Percentiles rank a stretch among this genome's conserved stretches.
Conservation (phyloP, 2,888 invertebrate species). For the Ariolimax columbianus region DNA sequence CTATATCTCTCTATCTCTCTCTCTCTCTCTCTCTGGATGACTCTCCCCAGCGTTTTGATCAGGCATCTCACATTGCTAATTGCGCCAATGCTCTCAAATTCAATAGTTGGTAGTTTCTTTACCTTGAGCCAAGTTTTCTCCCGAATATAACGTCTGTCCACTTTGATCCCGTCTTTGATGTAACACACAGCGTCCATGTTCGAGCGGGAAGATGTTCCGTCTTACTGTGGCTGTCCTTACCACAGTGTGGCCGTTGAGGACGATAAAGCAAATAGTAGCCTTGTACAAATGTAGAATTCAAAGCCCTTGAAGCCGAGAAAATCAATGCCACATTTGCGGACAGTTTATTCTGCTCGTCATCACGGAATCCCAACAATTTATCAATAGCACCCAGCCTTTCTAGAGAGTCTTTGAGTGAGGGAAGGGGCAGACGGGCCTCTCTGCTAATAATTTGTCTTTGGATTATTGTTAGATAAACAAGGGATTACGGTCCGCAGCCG, state of each 20-base stretch:
- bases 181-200: neutral
- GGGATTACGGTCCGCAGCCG: neutral
- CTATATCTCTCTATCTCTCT: too few relatives aligned
- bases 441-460: conserved; percentile 27
- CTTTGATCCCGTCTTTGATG: neutral
- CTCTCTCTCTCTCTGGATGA: too few relatives aligned
- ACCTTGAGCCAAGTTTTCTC: too few relatives aligned
- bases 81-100: too few relatives aligned
- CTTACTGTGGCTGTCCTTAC: neutral
- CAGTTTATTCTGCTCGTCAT: neutral
- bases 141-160: too few relatives aligned
- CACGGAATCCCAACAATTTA: neutral
- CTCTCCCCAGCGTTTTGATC: too few relatives aligned
- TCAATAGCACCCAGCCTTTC: neutral
- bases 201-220: neutral
- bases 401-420: neutral
- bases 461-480: conserved; percentile 19
- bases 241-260: neutral
- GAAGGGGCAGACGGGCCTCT: neutral
- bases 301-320: neutral
- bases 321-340: conserved; percentile 1
- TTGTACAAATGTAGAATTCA: neutral
- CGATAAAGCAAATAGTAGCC: neutral
- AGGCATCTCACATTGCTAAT: too few relatives aligned
- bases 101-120: too few relatives aligned